phyloP scores from a whole-genome alignment of 2,797 vertebrate genomes.

The Malurus splendens region DNA sequence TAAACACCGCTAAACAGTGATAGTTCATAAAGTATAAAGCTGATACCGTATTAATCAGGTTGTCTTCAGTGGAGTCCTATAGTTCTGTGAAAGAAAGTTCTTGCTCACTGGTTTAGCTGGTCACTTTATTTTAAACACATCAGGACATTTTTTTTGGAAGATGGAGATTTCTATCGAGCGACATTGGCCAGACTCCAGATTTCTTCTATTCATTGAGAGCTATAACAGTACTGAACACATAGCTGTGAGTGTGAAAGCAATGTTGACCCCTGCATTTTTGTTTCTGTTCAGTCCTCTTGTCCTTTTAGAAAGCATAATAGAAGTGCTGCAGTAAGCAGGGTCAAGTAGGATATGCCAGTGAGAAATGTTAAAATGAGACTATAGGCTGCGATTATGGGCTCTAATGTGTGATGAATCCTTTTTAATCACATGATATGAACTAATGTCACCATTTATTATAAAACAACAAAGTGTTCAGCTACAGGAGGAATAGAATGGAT shows the following conservation, averaged over 20 bases:
- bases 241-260: constrained; percentile 79
- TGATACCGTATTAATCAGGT: not conserved
- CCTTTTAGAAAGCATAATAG: constrained; percentile 86
- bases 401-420: constrained; percentile 83
- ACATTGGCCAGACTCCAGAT: constrained; percentile 84
- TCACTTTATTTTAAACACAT: constrained; percentile 53
- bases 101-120: constrained; percentile 22
- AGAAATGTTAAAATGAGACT: constrained; percentile 80
- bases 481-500: constrained; percentile 77
- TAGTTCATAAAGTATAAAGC: not conserved
- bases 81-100: not conserved
- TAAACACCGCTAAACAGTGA: not conserved
- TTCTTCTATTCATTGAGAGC: constrained; percentile 79
- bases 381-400: constrained; percentile 86
- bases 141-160: constrained; percentile 57
- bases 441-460: constrained; percentile 88
- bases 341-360: constrained; percentile 79
- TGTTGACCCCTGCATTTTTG: constrained; percentile 87
- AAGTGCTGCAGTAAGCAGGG: constrained; percentile 91
- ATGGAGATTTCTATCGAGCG: constrained; percentile 68
- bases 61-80: constrained; percentile 9
- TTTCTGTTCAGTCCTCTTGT: constrained; percentile 85
- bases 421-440: constrained; percentile 86
- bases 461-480: constrained; percentile 79
- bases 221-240: constrained; percentile 65